Evolutionary conservation across 1,140 invertebrate genomes (phyloP), one percentile per base, ranked within the genome.

Genomic region (Lordiphosa clarofinis): DNA sequence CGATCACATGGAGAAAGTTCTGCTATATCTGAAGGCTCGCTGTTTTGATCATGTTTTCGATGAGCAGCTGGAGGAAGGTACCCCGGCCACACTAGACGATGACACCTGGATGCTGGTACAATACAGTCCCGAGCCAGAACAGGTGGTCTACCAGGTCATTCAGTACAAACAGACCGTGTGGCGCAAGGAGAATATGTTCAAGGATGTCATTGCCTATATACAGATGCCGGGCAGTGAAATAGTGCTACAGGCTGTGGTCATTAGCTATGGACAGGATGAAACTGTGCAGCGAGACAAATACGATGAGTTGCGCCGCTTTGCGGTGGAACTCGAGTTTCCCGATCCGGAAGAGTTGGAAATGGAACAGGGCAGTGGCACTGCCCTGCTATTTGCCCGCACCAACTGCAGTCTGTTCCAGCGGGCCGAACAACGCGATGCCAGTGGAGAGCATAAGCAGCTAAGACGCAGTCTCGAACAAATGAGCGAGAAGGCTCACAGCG

Each of bases 181-280:
- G 84, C 66, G 62, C 0, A 28, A 61, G 24, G 60, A 69, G 36
- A 87, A 87, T 37, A 56, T 48, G 1, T 87, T 69, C 40, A 86
- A 74, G 40, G 78, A 87, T 37, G 73, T 87, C 13, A 66, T 87
- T 42, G 78, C 84, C 7, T 87, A 87, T 12, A 5, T 87, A 1
- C 73, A 72, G 13, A 40, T 52, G 5, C 73, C 65, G 0, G 66
- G 57, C 5, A 70, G 31, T 11, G 73, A 78, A 1, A 10, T 57
- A 1, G 52, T 87, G 2, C 47, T 75, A 0, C 84, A 87, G 31
- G 70, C 84, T 0, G 67, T 87, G 2, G 73, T 87, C 24, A 66
- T 87, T n/a, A 52, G 57, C 56, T 75, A 64, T 35, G 44, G 73
- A 4, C 46, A 53, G 8, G 40, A 65, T n/a, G 37, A 70, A 9